phyloP scores from a whole-genome alignment of 2,888 invertebrate species.

The Apodemia zela region DNA sequence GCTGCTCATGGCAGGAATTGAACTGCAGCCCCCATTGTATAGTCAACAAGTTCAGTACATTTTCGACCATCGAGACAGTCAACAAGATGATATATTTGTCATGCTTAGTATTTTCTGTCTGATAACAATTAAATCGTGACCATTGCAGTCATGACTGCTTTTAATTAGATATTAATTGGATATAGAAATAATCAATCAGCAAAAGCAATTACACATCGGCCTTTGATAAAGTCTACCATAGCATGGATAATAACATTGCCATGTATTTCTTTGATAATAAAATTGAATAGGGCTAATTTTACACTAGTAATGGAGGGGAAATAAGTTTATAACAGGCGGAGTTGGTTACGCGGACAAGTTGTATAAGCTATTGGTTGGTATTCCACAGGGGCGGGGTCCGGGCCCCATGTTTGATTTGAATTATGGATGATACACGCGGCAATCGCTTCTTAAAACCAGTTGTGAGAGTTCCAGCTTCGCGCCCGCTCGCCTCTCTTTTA shows the following conservation, averaged over 20 bases:
- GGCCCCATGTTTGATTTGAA: slow-evolving; percentile 78
- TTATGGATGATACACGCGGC: slow-evolving; percentile 74
- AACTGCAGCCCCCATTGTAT: no score
- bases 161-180: slow-evolving; percentile 60
- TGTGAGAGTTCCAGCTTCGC: slow-evolving; percentile 68
- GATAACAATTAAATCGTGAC: slow-evolving; percentile 38
- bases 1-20: no score
- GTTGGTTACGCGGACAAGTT: slow-evolving; percentile 56
- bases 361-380: slow-evolving; percentile 70
- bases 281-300: slow-evolving; percentile 65
- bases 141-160: slow-evolving; percentile 56
- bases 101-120: slow-evolving; percentile 1
- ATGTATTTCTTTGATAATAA: slow-evolving; percentile 67
- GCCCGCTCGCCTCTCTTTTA: slow-evolving; percentile 72
- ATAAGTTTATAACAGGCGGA: slow-evolving; percentile 68
- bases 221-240: slow-evolving; percentile 47
- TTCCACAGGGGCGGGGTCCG: slow-evolving; percentile 73
- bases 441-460: slow-evolving; percentile 70
- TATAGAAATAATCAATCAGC: slow-evolving; percentile 57
- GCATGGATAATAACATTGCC: slow-evolving; percentile 57
- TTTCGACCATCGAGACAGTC: no score
- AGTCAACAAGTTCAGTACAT: no score
- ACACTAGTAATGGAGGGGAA: slow-evolving; percentile 66
- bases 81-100: no score
- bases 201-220: slow-evolving; percentile 52